Percentiles rank a stretch among this genome's conserved stretches.
Evolutionary conservation across 2,113 vertebrate species (phyloP).

Genomic region (Anoura caudifer): DNA sequence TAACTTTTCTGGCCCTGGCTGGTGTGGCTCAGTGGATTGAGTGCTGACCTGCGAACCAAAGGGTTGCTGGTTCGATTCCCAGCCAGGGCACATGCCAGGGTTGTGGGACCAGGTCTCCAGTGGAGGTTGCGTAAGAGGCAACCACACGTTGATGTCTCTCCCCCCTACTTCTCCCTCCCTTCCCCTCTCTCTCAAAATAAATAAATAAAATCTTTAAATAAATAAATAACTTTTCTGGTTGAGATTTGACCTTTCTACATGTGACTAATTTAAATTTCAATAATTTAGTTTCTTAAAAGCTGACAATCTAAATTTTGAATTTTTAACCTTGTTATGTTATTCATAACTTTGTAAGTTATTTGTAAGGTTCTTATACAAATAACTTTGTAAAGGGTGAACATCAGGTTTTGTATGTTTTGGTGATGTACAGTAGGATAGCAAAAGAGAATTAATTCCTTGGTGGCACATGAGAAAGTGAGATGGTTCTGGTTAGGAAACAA

Average conservation of each 20-base stretch:
- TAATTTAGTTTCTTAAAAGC: neutral
- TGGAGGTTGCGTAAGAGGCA: too few relatives aligned
- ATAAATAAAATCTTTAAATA: too few relatives aligned
- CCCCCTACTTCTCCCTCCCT: too few relatives aligned
- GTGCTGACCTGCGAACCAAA: too few relatives aligned
- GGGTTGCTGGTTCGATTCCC: too few relatives aligned
- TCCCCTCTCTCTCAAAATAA: too few relatives aligned
- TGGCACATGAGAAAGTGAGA: neutral
- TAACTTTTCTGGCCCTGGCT: constrained; percentile 25
- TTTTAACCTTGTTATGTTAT: neutral
- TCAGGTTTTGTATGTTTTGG: neutral
- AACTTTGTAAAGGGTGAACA: neutral
- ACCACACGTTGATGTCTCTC: too few relatives aligned
- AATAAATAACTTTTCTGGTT: constrained; percentile 8
- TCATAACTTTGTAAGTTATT: neutral
- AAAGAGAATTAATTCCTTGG: neutral
- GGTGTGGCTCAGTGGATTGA: too few relatives aligned
- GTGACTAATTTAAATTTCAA: neutral
- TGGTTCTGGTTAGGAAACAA: neutral
- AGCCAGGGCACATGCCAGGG: too few relatives aligned
- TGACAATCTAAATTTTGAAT: neutral
- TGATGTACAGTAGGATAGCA: neutral
- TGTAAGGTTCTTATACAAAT: neutral
- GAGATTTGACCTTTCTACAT: neutral
- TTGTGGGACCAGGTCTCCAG: too few relatives aligned